A percentile compares a stretch with the other conserved stretches of the same genome.
Evolutionary conservation across 2,113 vertebrate genomes (phyloP).

Genomic region (Epinephelus cyanopodus): DNA sequence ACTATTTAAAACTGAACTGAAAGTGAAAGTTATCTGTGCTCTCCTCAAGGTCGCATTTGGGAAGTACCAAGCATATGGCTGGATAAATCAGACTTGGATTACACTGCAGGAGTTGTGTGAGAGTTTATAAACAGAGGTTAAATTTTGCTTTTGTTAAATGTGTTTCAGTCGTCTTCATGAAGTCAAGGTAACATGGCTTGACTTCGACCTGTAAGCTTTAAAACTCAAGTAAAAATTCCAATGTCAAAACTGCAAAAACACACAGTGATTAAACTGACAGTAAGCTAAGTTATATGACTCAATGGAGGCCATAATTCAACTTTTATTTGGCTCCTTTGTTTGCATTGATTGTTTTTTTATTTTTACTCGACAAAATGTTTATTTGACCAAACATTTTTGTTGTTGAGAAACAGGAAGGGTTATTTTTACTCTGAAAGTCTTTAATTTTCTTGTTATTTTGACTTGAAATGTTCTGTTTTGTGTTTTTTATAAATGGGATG

Average conservation of each 20-base stretch:
- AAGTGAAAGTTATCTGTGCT: too few relatives aligned
- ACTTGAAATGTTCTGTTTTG: neutral
- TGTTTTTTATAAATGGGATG: neutral
- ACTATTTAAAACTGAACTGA: too few relatives aligned
- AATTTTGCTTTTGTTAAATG: too few relatives aligned
- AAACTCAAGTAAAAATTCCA: neutral
- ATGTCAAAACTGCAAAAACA: neutral
- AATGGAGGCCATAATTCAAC: neutral
- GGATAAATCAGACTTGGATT: too few relatives aligned
- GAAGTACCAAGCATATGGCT: too few relatives aligned
- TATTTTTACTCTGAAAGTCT: neutral
- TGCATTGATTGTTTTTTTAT: neutral
- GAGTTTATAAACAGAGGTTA: too few relatives aligned
- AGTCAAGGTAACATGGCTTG: too few relatives aligned
- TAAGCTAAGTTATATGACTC: neutral
- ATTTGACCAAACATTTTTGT: conserved; percentile 2
- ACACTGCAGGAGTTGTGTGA: too few relatives aligned
- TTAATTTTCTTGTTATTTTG: neutral
- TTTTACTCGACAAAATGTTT: neutral
- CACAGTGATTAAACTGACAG: neutral
- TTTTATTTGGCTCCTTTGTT: neutral
- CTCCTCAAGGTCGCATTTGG: too few relatives aligned
- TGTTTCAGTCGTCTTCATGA: too few relatives aligned
- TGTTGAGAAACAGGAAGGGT: neutral
- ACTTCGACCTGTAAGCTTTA: neutral